Evolutionary conservation across 2,888 invertebrate genomes (phyloP), one percentile per base, ranked within the genome.

Genomic region (Platycnemis pennipes): DNA sequence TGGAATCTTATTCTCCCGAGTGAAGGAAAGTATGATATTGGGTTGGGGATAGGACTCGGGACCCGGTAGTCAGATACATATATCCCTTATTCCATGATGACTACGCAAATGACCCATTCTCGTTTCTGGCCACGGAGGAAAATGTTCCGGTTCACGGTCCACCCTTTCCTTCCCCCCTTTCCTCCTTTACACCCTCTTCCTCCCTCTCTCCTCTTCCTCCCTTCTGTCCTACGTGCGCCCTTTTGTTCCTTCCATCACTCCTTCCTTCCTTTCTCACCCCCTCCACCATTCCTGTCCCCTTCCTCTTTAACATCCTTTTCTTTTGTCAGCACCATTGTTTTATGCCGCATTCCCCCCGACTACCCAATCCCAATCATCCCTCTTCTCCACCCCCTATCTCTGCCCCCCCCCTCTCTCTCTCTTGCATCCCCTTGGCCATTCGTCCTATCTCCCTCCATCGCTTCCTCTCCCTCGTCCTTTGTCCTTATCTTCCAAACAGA

Each of bases 401-500:
- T 8, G 1, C n/a, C 63, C 22, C 26, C 63, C 26, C 63, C 7
- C 56, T 56, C 19, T 22, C 56, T 11, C 88, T 42, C 44, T 42
- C 44, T 87, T 46, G 45, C 88, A 88, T 88, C 46, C 88, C 46
- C 88, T 46, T 19, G 49, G 49, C 49, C 49, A 49, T 49, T 49
- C 49, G 49, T 49, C 88, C 88, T 46, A 31, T 89, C 89, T 26
- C 56, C 31, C 49, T 45, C 46, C 37, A 46, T 49, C n/a, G 11
- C n/a, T 46, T 31, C n/a, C 88, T 22, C 45, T 16, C 49, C 44
- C 88, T 37, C 44, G 26, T 49, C 49, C 89, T 89, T 89, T 53
- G 89, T 89, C 37, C 89, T 89, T 89, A 89, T 89, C 89, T 89
- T 53, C 89, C 53, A 56, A 89, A 89, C 89, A 89, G 89, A 89